These are phyloP conservation scores for Trogon surrucura DNA, from an alignment of 2,113 vertebrate genomes.

Conservation along the genomic window DNA sequence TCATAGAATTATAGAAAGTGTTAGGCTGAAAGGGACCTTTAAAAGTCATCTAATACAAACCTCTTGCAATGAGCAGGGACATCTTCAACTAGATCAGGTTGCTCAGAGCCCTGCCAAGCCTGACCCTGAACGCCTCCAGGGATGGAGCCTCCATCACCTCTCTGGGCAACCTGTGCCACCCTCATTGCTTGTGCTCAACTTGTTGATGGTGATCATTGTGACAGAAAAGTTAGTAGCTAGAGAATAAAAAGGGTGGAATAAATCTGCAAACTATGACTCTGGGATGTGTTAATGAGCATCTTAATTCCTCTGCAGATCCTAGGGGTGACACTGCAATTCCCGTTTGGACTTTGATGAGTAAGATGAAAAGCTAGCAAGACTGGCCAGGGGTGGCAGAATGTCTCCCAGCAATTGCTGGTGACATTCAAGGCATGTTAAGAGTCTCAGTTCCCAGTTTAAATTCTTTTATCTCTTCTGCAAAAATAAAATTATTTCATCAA, in stretches of 20 bases:
- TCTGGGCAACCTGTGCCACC: too few species aligned
- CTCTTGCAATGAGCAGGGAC: too few species aligned
- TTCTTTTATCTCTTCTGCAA: neutral
- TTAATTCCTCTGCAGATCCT: neutral
- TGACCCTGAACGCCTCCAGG: too few species aligned
- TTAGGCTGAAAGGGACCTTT: too few species aligned
- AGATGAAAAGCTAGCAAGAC: neutral
- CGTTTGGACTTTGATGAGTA: neutral
- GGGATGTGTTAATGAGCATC: neutral
- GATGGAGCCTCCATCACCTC: too few species aligned
- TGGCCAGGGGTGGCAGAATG: neutral
- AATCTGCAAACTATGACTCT: neutral
- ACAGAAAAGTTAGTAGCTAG: neutral
- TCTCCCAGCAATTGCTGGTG: neutral
- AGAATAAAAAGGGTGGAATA: neutral
- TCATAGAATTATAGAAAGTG: too few species aligned
- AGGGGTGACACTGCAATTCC: neutral
- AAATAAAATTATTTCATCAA: neutral
- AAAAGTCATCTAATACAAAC: too few species aligned
- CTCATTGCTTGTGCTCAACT: too few species aligned
- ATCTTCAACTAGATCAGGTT: too few species aligned
- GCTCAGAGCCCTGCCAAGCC: too few species aligned
- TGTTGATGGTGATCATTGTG: neutral
- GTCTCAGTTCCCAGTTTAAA: neutral
- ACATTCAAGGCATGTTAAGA: neutral